These are phyloP conservation scores for Etia nguti DNA, from an alignment of 2,113 vertebrate genomes.

Conservation along the genomic window DNA sequence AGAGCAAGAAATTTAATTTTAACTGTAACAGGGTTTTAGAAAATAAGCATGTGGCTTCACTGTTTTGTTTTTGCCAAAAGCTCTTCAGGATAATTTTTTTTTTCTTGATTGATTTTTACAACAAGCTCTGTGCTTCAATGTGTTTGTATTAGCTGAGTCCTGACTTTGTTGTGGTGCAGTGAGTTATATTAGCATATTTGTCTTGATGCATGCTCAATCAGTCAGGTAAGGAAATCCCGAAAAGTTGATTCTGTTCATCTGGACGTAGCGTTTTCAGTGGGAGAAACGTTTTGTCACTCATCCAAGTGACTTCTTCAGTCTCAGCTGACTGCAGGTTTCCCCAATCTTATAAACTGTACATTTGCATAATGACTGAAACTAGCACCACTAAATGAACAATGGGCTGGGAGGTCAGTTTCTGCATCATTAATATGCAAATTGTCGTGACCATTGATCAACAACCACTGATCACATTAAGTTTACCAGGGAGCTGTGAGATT, in stretches of 20 bases:
- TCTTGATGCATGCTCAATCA: background rate
- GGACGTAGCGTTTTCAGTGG: background rate
- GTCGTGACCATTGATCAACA: background rate
- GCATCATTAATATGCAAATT: background rate
- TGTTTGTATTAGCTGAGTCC: conserved; percentile 6
- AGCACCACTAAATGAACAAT: background rate
- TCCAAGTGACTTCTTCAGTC: background rate
- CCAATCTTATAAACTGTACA: background rate
- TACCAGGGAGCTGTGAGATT: background rate
- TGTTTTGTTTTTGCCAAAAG: background rate
- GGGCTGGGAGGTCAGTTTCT: background rate
- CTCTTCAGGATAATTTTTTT: background rate
- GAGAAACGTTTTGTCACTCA: background rate
- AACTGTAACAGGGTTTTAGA: background rate
- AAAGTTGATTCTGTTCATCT: background rate
- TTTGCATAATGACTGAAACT: background rate
- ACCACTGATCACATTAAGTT: background rate
- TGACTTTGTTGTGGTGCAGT: conserved; percentile 35
- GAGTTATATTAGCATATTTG: conserved; percentile 18
- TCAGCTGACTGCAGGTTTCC: background rate
- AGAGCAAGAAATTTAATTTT: background rate
- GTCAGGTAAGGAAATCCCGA: background rate
- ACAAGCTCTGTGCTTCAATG: background rate
- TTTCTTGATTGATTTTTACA: conserved; percentile 2
- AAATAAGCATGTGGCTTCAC: background rate